Evolutionary conservation across 2,797 vertebrate genomes (phyloP).

Genomic region (Argya squamiceps): DNA sequence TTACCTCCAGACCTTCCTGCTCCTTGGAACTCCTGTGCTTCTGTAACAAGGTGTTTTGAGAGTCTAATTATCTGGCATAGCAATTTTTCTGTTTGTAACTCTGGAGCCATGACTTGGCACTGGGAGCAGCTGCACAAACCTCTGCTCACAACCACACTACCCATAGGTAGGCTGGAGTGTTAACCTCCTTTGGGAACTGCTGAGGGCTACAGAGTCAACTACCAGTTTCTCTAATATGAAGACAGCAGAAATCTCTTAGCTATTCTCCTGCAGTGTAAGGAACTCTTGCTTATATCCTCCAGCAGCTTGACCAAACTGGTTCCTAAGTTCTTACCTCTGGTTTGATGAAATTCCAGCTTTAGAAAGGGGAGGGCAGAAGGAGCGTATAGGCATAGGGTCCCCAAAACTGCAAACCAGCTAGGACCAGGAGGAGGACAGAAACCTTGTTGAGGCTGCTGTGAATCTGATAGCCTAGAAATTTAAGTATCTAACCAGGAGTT

Average conservation of each 20-base stretch:
- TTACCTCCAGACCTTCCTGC: neutral
- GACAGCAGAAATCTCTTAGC: neutral
- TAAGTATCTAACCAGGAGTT: neutral
- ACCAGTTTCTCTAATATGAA: neutral
- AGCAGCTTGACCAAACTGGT: neutral
- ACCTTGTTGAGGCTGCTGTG: neutral
- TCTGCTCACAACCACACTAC: neutral
- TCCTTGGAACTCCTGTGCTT: neutral
- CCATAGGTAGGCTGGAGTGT: fast-evolving
- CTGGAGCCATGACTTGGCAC: neutral
- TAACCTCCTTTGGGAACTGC: neutral
- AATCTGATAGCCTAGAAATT: neutral
- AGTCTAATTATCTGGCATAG: neutral
- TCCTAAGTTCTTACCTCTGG: neutral
- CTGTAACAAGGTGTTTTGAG: neutral
- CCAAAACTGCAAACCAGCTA: neutral
- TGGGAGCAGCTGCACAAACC: neutral
- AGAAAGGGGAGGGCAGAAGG: neutral
- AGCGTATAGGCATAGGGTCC: neutral
- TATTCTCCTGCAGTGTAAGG: neutral
- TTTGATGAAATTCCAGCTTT: neutral
- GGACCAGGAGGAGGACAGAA: neutral
- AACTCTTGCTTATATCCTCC: neutral
- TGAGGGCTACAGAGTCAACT: too few relatives aligned
- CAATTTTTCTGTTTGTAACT: neutral